Evolutionary conservation across 1,140 invertebrate species (phyloP).

Genomic region (Gonatopus flavifemur): DNA sequence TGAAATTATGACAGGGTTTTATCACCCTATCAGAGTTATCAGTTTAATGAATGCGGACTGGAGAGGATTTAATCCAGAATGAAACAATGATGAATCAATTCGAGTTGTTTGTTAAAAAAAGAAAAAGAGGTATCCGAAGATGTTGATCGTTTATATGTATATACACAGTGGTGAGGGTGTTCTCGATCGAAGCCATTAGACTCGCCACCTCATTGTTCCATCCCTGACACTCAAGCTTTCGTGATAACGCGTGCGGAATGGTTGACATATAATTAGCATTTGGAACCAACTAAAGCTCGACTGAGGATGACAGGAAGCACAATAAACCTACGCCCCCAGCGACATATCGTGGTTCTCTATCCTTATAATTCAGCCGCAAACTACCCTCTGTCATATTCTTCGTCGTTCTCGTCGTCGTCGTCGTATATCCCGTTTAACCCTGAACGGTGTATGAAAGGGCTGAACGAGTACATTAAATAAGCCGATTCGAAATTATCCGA

Average conservation of each 20-base stretch:
- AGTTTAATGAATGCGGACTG: too few species aligned
- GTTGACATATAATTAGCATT: slow-evolving; percentile 54
- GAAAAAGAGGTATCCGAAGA: background rate
- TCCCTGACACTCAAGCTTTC: slow-evolving; percentile 29
- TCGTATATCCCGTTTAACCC: slow-evolving; percentile 6
- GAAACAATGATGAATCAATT: background rate
- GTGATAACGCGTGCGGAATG: slow-evolving; percentile 36
- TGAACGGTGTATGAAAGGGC: background rate
- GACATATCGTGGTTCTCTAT: slow-evolving; percentile 29
- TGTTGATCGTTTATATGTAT: slow-evolving; percentile 15
- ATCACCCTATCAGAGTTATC: too few species aligned
- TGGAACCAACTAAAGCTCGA: slow-evolving; percentile 39
- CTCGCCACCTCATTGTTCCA: slow-evolving; percentile 35
- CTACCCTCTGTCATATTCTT: too few species aligned
- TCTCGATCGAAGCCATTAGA: slow-evolving; percentile 30
- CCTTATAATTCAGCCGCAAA: slow-evolving; percentile 41
- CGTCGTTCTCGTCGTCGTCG: background rate
- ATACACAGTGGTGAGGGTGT: too few species aligned
- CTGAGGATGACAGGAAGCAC: slow-evolving; percentile 52
- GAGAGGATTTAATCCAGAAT: too few species aligned
- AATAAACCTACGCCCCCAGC: slow-evolving; percentile 40
- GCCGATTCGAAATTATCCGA: slow-evolving; percentile 32
- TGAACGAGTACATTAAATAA: slow-evolving; percentile 19
- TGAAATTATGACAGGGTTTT: too few species aligned
- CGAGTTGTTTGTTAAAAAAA: background rate